Evolutionary conservation across 2,888 invertebrate genomes (phyloP), one percentile per base, ranked within the genome.

Genomic region (Zootermopsis nevadensis): DNA sequence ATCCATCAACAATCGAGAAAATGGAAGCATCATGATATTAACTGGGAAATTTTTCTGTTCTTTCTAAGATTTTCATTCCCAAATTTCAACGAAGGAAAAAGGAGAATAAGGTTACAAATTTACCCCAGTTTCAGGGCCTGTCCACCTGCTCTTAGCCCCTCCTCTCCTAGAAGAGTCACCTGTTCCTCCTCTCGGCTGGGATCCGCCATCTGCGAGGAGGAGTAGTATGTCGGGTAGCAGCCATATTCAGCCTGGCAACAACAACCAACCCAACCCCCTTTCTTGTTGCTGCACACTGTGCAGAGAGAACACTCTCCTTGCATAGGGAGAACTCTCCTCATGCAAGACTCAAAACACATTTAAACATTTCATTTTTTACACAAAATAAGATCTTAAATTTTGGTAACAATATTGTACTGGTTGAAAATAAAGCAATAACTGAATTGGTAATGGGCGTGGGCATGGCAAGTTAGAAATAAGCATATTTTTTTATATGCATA

Each of bases 61-160:
- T 60, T 60, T 60, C 60, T 60, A 60, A 60, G 60, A 60, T 60
- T 60, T 60, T 60, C 60, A 48, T 48, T 19, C 48, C 48, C 19
- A 48, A 48, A 48, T 2, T 48, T 60, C 27, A 27, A 60, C n/a
- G n/a, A 3, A 6, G 27, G 60, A 60, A 27, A 60, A n/a, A 60
- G 60, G 27, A 48, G 48, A 48, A 48, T 48, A 48, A 19, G 48
- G 48, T 48, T 27, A 60, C 8, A 60, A 38, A 72, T 94, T 96
- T 97, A 98, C 98, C 98, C 98, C 92, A 98, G 94, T 92, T 98
- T 98, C 91, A 98, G 95, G 91, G 97, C 97, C 93, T 98, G 98
- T 92, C 98, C 98, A 91, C 97, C 96, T 89, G 97, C 96, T 91
- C 96, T 94, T 90, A 97, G 95, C 89, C 95, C 97, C 92, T 98